Percentiles rank a stretch among this genome's conserved stretches.
These are phyloP conservation scores for Drosophila neonasuta DNA, from an alignment of 2,888 invertebrate species.

Conservation along the genomic window DNA sequence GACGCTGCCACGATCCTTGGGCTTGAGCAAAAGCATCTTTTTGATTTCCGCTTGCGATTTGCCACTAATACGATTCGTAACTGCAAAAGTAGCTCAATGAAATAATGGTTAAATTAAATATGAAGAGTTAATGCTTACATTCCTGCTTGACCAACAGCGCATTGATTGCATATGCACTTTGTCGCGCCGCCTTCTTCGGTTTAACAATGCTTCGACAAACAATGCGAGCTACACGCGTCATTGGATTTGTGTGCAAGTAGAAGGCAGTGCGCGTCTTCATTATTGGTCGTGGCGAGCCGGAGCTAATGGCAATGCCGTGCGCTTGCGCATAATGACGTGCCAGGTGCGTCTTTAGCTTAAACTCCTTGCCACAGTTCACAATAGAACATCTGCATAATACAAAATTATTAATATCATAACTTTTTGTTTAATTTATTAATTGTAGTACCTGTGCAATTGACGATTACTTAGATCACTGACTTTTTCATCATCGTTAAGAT, in stretches of 20 bases:
- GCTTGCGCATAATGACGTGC: constrained; percentile 96
- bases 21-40: constrained; percentile 84
- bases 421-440: not conserved
- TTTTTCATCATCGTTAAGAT: constrained; percentile 83
- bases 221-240: constrained; percentile 94
- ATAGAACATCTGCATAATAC: constrained; percentile 90
- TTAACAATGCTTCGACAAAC: constrained; percentile 92
- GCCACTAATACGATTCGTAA: constrained; percentile 84
- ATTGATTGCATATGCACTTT: constrained; percentile 91
- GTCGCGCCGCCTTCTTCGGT: constrained; percentile 93
- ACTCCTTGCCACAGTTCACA: constrained; percentile 96
- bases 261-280: constrained; percentile 99
- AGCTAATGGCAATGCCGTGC: constrained; percentile 88
- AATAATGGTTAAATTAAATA: not conserved
- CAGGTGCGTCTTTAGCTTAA: constrained; percentile 96
- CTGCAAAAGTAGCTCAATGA: constrained; percentile 74
- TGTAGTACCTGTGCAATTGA: constrained; percentile 79
- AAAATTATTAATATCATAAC: not conserved
- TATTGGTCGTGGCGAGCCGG: constrained; percentile 93
- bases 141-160: constrained; percentile 92
- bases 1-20: constrained; percentile 86
- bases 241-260: constrained; percentile 94
- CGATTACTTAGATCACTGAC: constrained; percentile 82
- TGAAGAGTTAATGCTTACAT: constrained; percentile 84
- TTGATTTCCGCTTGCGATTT: constrained; percentile 84